Evolutionary conservation across 2,888 invertebrate genomes (phyloP).

Genomic region (Hedya salicella): DNA sequence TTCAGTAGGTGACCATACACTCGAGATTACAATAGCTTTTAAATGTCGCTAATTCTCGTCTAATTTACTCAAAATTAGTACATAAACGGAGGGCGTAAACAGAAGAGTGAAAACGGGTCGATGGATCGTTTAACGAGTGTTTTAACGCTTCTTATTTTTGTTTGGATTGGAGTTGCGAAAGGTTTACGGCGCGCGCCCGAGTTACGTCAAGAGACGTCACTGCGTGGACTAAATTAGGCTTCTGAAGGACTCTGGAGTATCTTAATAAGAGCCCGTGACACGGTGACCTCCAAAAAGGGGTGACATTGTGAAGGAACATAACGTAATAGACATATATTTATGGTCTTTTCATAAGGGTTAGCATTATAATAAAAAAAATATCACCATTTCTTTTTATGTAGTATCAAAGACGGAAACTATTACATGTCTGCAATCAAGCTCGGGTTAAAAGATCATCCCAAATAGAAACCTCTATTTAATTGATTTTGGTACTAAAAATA

Average conservation of each 20-base stretch:
- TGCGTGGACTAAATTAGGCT: constrained; percentile 22
- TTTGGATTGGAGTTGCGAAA: constrained; percentile 57
- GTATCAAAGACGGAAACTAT: no score
- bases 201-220: constrained; percentile 57
- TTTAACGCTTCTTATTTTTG: constrained; percentile 58
- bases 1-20: constrained; percentile 23
- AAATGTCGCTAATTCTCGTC: constrained; percentile 28
- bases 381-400: no score
- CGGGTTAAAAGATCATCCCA: no score
- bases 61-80: constrained; percentile 43
- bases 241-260: constrained; percentile 30
- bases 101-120: constrained; percentile 57
- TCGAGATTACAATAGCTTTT: constrained; percentile 13
- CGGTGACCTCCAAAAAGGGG: background rate
- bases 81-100: constrained; percentile 46
- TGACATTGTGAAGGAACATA: background rate
- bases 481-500: no score
- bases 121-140: constrained; percentile 62
- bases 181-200: constrained; percentile 58
- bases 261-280: constrained; percentile 8
- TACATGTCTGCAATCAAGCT: no score
- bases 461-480: no score
- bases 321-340: no score
- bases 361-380: no score
- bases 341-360: no score